phyloP scores from a whole-genome alignment of 2,888 invertebrate genomes.

The Pollenia amentaria region DNA sequence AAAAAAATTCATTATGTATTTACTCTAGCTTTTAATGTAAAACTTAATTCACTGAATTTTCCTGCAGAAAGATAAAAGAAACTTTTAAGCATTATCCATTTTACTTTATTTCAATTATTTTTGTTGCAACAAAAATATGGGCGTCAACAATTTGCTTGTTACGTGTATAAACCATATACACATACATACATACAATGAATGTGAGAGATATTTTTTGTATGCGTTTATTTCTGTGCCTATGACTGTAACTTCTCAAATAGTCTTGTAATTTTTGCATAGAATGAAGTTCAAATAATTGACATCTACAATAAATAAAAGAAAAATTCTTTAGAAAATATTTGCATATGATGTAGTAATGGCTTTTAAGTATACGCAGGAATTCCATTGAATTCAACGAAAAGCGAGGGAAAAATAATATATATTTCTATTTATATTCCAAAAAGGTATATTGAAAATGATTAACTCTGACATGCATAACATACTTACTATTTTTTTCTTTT shows the following conservation, averaged over 20 bases:
- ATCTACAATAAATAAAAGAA: neutral
- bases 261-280: neutral
- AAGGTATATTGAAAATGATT: constrained; percentile 31
- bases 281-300: neutral
- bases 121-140: no score
- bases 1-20: no score
- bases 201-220: neutral
- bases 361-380: neutral
- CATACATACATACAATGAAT: no score
- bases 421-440: neutral
- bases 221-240: neutral
- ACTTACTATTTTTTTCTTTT: neutral
- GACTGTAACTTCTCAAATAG: constrained; percentile 1
- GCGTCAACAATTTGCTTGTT: no score
- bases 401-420: constrained; percentile 2
- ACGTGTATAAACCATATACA: no score
- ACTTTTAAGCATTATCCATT: no score
- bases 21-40: no score
- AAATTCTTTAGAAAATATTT: constrained; percentile 43
- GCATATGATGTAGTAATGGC: constrained; percentile 15
- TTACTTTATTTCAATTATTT: no score
- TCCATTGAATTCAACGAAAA: neutral
- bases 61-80: no score
- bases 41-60: no score
- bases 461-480: constrained; percentile 6